These are phyloP conservation scores for Drosophila bocki DNA, from an alignment of 1,140 invertebrate species.

Conservation along the genomic window DNA sequence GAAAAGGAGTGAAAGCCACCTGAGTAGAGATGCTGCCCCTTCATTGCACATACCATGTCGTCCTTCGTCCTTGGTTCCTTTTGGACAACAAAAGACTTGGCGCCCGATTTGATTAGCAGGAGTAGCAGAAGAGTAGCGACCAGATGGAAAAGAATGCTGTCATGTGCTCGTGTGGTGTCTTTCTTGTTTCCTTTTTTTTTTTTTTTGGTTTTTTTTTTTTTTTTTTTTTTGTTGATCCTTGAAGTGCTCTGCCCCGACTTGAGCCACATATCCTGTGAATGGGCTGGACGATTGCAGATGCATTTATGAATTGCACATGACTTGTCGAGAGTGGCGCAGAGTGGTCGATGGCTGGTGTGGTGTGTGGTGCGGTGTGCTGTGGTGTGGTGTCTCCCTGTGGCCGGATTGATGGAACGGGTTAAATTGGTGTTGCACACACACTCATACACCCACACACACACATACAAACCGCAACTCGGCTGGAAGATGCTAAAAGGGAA, in stretches of 20 bases:
- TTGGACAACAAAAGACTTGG: conserved; percentile 61
- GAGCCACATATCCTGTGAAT: conserved; percentile 35
- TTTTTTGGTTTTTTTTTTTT: background rate
- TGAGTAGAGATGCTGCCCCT: conserved; percentile 22
- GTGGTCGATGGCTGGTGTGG: conserved; percentile 29
- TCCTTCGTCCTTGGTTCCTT: conserved; percentile 3
- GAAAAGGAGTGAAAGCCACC: conserved; percentile 46
- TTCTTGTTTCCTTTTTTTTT: background rate
- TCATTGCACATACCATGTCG: background rate
- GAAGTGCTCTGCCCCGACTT: conserved; percentile 24
- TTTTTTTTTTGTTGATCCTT: conserved; percentile 5
- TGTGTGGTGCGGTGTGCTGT: background rate
- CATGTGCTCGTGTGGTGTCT: conserved; percentile 16
- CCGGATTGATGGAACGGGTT: conserved; percentile 22
- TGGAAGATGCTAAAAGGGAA: conserved; percentile 30
- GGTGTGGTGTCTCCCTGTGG: conserved; percentile 3
- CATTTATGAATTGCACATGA: conserved; percentile 56
- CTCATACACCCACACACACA: background rate
- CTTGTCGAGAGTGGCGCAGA: conserved; percentile 42
- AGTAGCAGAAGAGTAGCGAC: conserved; percentile 19
- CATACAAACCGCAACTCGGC: conserved; percentile 18
- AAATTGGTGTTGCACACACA: conserved; percentile 21
- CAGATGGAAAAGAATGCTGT: conserved; percentile 41
- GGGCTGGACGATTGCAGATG: conserved; percentile 53
- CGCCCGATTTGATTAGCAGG: conserved; percentile 71